These are phyloP conservation scores for Dendroctonus ponderosae DNA, from an alignment of 1,140 invertebrate genomes.

Conservation along the genomic window DNA sequence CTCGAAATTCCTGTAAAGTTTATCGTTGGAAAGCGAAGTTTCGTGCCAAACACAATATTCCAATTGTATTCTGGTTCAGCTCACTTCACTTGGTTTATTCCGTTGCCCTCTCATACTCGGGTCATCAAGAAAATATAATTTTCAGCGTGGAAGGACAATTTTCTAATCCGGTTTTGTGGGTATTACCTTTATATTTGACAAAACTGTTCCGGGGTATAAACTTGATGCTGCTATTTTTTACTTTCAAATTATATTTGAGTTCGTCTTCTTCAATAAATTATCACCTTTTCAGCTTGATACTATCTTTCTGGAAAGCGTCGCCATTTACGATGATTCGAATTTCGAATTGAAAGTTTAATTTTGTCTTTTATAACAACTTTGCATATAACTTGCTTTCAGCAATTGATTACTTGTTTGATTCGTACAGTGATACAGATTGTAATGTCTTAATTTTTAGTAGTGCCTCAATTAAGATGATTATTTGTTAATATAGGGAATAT, in stretches of 20 bases:
- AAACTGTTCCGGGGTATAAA: slow-evolving; percentile 24
- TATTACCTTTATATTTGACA: slow-evolving; percentile 29
- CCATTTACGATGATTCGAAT: too few species aligned
- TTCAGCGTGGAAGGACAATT: slow-evolving; percentile 32
- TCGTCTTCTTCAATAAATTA: slow-evolving; percentile 14
- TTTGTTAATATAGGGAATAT: too few species aligned
- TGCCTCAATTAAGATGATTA: too few species aligned
- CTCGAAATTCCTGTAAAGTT: slow-evolving; percentile 24
- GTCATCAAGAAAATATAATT: slow-evolving; percentile 38
- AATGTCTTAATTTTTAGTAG: too few species aligned
- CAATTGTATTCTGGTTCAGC: slow-evolving; percentile 26
- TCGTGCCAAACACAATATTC: slow-evolving; percentile 34
- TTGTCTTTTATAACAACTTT: too few species aligned
- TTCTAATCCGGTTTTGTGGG: slow-evolving; percentile 30
- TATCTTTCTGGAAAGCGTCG: too few species aligned
- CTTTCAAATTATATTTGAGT: slow-evolving; percentile 23
- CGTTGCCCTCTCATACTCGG: slow-evolving; percentile 30
- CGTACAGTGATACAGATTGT: too few species aligned
- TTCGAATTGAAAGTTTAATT: too few species aligned
- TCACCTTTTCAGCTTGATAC: neutral
- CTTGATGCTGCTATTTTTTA: slow-evolving; percentile 18
- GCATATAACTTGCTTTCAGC: too few species aligned
- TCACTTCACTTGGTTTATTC: slow-evolving; percentile 31
- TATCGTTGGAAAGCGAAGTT: slow-evolving; percentile 27
- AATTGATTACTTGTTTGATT: too few species aligned